phyloP scores from a whole-genome alignment of 2,797 vertebrate genomes.

The Falco concolor region DNA sequence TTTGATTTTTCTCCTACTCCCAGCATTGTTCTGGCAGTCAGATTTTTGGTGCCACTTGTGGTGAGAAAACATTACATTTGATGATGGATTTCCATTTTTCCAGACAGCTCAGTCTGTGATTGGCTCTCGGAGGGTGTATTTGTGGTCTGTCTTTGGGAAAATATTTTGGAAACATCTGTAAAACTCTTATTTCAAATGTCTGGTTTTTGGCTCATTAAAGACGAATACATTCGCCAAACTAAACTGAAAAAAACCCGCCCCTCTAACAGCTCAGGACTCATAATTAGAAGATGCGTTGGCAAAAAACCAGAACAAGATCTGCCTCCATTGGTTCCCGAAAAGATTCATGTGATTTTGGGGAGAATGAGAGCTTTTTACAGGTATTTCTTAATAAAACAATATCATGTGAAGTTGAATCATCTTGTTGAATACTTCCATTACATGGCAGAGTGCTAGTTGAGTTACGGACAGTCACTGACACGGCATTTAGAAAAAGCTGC shows the following conservation, averaged over 20 bases:
- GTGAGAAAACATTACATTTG: not conserved
- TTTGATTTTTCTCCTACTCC: not conserved
- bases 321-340: not conserved
- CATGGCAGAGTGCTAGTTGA: not conserved
- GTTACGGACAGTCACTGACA: not conserved
- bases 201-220: not conserved
- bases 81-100: slow-evolving; percentile 7
- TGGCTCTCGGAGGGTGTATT: not conserved
- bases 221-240: not conserved
- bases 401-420: not conserved
- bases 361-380: not conserved
- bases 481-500: not conserved
- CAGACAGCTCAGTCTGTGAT: not conserved
- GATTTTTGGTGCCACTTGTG: not conserved
- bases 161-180: slow-evolving; percentile 35
- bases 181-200: not conserved
- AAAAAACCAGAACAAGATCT: not conserved
- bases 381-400: slow-evolving; percentile 1
- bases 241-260: not conserved
- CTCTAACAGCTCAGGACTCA: not conserved
- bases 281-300: not conserved
- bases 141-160: not conserved
- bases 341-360: not conserved
- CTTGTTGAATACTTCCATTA: not conserved
- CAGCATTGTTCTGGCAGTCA: not conserved